These are phyloP conservation scores for Chironomus riparius DNA, from an alignment of 2,888 invertebrate genomes.

Conservation along the genomic window DNA sequence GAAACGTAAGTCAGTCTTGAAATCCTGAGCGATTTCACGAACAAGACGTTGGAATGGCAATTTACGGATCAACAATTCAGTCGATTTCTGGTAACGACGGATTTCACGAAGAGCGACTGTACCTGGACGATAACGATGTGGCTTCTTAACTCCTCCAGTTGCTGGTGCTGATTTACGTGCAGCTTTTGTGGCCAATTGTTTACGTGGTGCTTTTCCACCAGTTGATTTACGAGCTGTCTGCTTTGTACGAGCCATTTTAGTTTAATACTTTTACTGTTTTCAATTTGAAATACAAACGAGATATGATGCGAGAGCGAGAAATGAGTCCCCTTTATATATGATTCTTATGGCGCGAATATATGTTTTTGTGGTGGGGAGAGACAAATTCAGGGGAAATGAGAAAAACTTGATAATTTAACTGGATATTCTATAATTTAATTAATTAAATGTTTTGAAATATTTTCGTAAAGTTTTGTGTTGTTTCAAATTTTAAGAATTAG, in stretches of 20 bases:
- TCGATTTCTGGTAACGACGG: slow-evolving; percentile 92
- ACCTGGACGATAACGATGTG: slow-evolving; percentile 94
- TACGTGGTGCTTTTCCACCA: slow-evolving; percentile 89
- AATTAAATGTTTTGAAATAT: no score
- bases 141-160: slow-evolving; percentile 93
- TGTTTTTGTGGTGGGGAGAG: no score
- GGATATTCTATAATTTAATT: no score
- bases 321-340: no score
- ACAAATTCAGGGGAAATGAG: no score
- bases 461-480: no score
- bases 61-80: slow-evolving; percentile 90
- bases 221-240: slow-evolving; percentile 96
- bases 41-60: slow-evolving; percentile 92
- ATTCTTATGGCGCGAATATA: no score
- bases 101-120: slow-evolving; percentile 96
- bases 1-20: slow-evolving; percentile 93
- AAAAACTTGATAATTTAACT: no score
- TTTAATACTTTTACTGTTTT: neutral
- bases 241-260: slow-evolving; percentile 90
- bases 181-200: slow-evolving; percentile 51
- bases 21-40: slow-evolving; percentile 95
- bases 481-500: no score
- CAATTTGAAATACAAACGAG: neutral
- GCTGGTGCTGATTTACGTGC: slow-evolving; percentile 92
- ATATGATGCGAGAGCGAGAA: neutral